These are phyloP conservation scores for Tragelaphus buxtoni DNA, from an alignment of 2,113 vertebrate genomes.

Conservation along the genomic window DNA sequence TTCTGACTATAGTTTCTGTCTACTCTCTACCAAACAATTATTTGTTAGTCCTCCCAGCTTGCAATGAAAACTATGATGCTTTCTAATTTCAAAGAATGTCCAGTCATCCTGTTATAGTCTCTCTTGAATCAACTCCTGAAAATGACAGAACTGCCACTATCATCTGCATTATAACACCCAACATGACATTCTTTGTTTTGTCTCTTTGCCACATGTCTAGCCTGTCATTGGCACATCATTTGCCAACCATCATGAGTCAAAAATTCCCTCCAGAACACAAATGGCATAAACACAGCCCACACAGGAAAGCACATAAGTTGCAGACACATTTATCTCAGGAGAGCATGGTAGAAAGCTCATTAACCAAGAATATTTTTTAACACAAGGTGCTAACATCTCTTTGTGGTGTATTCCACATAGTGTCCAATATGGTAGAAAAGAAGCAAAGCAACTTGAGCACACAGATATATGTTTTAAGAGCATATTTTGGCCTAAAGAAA, in stretches of 20 bases:
- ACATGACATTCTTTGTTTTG: neutral
- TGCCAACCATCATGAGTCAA: neutral
- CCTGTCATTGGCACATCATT: neutral
- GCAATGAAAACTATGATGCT: neutral
- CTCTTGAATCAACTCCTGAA: neutral
- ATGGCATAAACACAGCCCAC: neutral
- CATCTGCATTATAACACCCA: neutral
- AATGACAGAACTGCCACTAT: neutral
- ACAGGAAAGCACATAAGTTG: neutral
- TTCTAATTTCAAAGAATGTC: neutral
- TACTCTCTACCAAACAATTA: neutral
- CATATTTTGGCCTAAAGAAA: neutral
- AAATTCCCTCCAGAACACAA: neutral
- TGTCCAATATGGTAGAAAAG: neutral
- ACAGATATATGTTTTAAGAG: slow-evolving; percentile 10
- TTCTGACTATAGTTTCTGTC: neutral
- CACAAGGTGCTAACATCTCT: neutral
- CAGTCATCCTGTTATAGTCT: neutral
- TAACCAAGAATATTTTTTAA: neutral
- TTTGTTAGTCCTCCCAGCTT: neutral
- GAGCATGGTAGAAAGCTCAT: neutral
- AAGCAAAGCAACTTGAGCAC: neutral
- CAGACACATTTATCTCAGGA: neutral
- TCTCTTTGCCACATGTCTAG: neutral
- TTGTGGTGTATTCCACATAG: neutral